A percentile compares a stretch with the other conserved stretches of the same genome.
phyloP scores from a whole-genome alignment of 2,888 invertebrate genomes.

The Chrysomela aeneicollis region DNA sequence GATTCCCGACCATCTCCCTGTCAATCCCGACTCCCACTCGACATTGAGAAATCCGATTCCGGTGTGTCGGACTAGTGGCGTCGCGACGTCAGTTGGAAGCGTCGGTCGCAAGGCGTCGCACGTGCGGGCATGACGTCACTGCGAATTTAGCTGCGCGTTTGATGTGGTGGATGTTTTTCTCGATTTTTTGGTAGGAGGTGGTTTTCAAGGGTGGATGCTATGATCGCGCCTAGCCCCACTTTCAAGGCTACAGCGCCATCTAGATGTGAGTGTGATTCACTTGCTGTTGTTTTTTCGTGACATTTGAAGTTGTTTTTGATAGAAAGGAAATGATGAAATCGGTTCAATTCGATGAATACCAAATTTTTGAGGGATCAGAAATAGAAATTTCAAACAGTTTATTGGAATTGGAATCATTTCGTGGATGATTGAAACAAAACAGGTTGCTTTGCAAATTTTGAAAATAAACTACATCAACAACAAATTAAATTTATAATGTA shows the following conservation, averaged over 20 bases:
- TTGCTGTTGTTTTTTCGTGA: not conserved
- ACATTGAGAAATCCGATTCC: constrained; percentile 48
- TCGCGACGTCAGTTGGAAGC: constrained; percentile 42
- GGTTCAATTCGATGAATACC: not conserved
- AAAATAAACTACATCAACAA: too few species aligned
- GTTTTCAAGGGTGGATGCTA: constrained; percentile 20
- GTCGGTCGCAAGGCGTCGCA: constrained; percentile 38
- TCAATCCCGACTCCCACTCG: not conserved
- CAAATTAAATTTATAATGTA: too few species aligned
- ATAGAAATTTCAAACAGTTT: too few species aligned
- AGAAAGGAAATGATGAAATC: not conserved
- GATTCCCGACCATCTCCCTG: not conserved
- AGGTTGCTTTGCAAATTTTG: too few species aligned
- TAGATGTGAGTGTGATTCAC: constrained; percentile 64
- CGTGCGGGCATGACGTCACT: constrained; percentile 29
- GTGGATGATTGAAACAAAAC: too few species aligned
- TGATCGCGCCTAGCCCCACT: constrained; percentile 67
- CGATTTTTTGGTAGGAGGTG: not conserved
- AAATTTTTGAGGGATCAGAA: too few species aligned
- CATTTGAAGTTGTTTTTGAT: too few species aligned
- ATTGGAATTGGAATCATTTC: too few species aligned
- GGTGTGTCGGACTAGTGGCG: constrained; percentile 48
- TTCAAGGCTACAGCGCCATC: constrained; percentile 83
- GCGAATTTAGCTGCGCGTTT: not conserved
- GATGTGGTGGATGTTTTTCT: not conserved